These are phyloP conservation scores for Willowsia nigromaculata DNA, from an alignment of 2,888 invertebrate species.

Conservation along the genomic window DNA sequence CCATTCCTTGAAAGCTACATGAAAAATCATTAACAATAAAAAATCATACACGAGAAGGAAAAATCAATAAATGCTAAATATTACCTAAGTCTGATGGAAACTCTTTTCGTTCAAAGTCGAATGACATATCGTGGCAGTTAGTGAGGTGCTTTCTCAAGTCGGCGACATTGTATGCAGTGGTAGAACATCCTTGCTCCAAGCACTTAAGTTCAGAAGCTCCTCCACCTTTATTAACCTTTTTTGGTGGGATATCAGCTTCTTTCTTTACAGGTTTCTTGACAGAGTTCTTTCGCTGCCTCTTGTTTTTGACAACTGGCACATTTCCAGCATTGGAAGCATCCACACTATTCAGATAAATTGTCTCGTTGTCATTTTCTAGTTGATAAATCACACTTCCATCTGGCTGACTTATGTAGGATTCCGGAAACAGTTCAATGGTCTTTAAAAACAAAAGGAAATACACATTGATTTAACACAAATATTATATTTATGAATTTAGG, in stretches of 20 bases:
- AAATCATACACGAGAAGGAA: not conserved
- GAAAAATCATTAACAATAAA: conserved; percentile 26
- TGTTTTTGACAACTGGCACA: not conserved
- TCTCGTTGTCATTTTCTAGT: not conserved
- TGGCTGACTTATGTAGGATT: not conserved
- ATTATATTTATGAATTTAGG: too few species aligned
- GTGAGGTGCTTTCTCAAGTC: conserved; percentile 76
- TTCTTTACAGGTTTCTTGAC: not conserved
- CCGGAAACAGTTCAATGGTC: not conserved
- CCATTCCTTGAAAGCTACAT: conserved; percentile 77
- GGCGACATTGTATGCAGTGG: conserved; percentile 70
- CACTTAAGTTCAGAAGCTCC: conserved; percentile 73
- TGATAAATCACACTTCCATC: not conserved
- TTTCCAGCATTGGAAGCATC: not conserved
- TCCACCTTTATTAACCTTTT: not conserved
- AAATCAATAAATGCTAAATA: not conserved
- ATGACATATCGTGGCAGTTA: conserved; percentile 61
- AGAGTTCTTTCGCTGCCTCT: not conserved
- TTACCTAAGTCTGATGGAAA: conserved; percentile 25
- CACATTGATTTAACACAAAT: too few species aligned
- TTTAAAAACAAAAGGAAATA: conserved; percentile 11
- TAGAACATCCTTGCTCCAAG: conserved; percentile 72
- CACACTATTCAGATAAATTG: not conserved
- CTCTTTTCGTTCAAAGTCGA: conserved; percentile 72
- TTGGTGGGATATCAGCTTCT: not conserved